Evolutionary conservation across 2,888 invertebrate species (phyloP), one percentile per base, ranked within the genome.

Genomic region (Heliconius hortense): DNA sequence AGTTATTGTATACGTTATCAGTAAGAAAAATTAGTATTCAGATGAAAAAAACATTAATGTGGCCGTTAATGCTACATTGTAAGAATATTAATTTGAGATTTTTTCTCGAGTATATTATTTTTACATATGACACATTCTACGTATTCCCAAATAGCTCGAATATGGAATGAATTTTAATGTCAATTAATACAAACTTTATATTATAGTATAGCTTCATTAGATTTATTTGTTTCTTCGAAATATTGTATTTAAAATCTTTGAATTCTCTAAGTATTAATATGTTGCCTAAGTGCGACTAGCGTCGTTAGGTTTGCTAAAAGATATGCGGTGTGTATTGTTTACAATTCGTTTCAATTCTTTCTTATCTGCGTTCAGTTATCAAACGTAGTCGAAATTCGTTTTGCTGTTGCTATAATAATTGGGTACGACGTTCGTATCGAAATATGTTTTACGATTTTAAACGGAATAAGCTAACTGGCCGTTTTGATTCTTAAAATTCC

Each of bases 321-420:
- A 87, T 86, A 77, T 59, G 85, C 84, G 82, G 81, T 82, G 82
- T 83, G 84, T 85, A 89, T 90, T 93, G 90, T 93, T 93, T 92
- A 93, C 89, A 91, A 90, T 89, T 81, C 81, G 80, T 82, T 86
- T 86, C 88, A 70, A 75, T 88, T 84, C 87, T 91, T 92, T 84
- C 87, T 91, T 92, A 92, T 92, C 91, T 82, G 80, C 83, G 82
- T 87, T 84, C 87, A 86, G 87, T 90, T 91, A 92, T 91, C 90
- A 86, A 75, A 85, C 83, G 85, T 87, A 87, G 87, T 90, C 87
- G 87, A 90, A 91, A 90, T 87, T 88, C 82, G 83, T 86, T 81
- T 82, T 84, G 83, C 88, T 88, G 89, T 90, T 91, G 90, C 90
- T 91, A 90, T 89, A 88, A 86, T 88, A 88, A 87, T 79, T 75